Conservation (phyloP, 1,140 invertebrate species). For the Lanistes nyassanus region DNA sequence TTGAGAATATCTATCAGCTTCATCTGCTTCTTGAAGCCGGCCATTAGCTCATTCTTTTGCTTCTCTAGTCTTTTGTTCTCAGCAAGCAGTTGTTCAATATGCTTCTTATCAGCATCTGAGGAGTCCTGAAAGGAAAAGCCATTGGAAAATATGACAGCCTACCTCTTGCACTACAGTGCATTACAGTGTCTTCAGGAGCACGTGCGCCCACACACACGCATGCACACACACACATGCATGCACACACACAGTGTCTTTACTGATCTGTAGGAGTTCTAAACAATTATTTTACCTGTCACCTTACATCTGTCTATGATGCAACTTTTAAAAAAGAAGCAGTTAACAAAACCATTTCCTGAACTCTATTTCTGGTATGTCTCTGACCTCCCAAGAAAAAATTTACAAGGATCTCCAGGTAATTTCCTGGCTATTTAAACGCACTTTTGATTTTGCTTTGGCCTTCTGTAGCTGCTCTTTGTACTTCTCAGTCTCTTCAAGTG, state of each 20-base stretch:
- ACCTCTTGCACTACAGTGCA: too few relatives aligned
- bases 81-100: conserved; percentile 61
- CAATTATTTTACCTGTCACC: too few relatives aligned
- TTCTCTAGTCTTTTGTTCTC: conserved; percentile 67
- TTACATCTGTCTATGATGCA: too few relatives aligned
- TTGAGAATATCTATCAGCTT: conserved; percentile 69
- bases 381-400: too few relatives aligned
- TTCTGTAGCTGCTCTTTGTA: conserved; percentile 63
- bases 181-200: background rate
- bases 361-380: too few relatives aligned
- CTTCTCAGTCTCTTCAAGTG: conserved; percentile 66
- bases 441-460: conserved; percentile 61
- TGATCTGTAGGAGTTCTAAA: background rate
- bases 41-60: conserved; percentile 68
- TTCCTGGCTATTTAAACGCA: conserved; percentile 29
- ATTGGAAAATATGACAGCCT: conserved; percentile 1
- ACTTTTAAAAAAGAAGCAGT: too few relatives aligned
- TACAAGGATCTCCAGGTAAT: too few relatives aligned
- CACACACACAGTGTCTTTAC: background rate
- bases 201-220: background rate
- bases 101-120: conserved; percentile 60
- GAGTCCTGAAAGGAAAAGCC: conserved; percentile 47
- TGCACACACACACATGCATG: too few relatives aligned
- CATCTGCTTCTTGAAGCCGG: conserved; percentile 68
- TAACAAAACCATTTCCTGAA: too few relatives aligned